These are phyloP conservation scores for Corbicula japonica DNA, from an alignment of 2,888 invertebrate genomes.

Conservation along the genomic window DNA sequence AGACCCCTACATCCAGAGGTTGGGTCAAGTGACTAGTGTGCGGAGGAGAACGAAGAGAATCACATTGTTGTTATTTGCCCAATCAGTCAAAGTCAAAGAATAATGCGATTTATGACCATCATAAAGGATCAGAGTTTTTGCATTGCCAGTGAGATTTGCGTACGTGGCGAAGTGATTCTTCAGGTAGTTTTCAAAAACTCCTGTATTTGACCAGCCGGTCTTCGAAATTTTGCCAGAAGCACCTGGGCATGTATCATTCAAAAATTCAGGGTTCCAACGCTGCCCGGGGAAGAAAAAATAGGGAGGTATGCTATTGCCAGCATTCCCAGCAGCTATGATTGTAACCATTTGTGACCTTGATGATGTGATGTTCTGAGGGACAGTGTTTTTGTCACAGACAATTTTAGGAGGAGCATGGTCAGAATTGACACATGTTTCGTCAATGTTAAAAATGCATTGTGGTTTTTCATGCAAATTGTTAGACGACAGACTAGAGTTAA, in stretches of 20 bases:
- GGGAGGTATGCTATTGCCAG: too few relatives aligned
- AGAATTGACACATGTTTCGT: too few relatives aligned
- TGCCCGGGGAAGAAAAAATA: too few relatives aligned
- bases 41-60: constrained; percentile 25
- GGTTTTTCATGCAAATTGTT: too few relatives aligned
- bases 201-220: constrained; percentile 1
- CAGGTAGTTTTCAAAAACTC: background rate
- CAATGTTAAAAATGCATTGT: too few relatives aligned
- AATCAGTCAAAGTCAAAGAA: constrained; percentile 22
- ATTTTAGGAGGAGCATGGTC: too few relatives aligned
- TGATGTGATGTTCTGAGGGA: constrained; percentile 39
- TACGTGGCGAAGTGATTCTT: constrained; percentile 1
- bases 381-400: constrained; percentile 37
- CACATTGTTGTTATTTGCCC: constrained; percentile 15
- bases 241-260: too few relatives aligned
- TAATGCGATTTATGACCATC: constrained; percentile 40
- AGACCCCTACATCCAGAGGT: constrained; percentile 31
- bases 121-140: constrained; percentile 35
- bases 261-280: too few relatives aligned
- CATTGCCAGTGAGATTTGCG: constrained; percentile 1
- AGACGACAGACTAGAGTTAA: too few relatives aligned
- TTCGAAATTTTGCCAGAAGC: background rate
- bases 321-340: constrained; percentile 53
- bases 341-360: constrained; percentile 32
- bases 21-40: constrained; percentile 48